Evolutionary conservation across 2,113 vertebrate species (phyloP), one percentile per base, ranked within the genome.

Genomic region (Sebastes schlegelii): DNA sequence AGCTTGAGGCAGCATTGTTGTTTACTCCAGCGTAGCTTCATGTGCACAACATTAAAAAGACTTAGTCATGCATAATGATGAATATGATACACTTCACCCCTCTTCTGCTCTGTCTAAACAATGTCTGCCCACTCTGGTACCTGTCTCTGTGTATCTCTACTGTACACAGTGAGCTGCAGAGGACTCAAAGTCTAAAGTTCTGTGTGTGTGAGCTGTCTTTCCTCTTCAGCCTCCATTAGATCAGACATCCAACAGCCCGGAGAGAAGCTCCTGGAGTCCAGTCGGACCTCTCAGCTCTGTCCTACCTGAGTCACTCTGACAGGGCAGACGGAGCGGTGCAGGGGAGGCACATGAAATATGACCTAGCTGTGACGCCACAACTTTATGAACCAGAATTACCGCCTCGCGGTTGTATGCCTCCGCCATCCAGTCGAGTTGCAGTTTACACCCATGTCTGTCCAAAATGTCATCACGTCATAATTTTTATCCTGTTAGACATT

Each of bases 151-250:
- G 46, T 13, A 52, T 79, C 61, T 61, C 58, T 43, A 68, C 43
- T 84, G 60, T 52, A 78, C 46, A 48, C 48, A 79, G 48, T 55
- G 43, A 84, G 68, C 66, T 51, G 70, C 48, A 87, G 43, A 74
- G 49, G 16, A 74, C 71, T 67, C 21, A 34, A 74, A 72, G 62
- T 73, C 42, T 23, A 45, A 51, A 26, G 65, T 55, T 26, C 43
- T 17, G 48, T 17, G 26, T n/a, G 52, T 16, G 42, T 55, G 58
- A 65, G 65, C 48, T 73, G 77, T 83, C 74, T 66, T 84, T 82
- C 75, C 83, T 90, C 62, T 86, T 90, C 87, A 81, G 71, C 79
- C 85, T 87, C 79, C 80, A 91, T 92, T 86, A 92, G 75, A 84
- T 87, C 90, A 90, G 84, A 83, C 77, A 82, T 72, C 75, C 84